A percentile compares a stretch with the other conserved stretches of the same genome.
These are phyloP conservation scores for Halocynthia roretzi DNA, from an alignment of 23 tunicate genomes.

Conservation along the genomic window DNA sequence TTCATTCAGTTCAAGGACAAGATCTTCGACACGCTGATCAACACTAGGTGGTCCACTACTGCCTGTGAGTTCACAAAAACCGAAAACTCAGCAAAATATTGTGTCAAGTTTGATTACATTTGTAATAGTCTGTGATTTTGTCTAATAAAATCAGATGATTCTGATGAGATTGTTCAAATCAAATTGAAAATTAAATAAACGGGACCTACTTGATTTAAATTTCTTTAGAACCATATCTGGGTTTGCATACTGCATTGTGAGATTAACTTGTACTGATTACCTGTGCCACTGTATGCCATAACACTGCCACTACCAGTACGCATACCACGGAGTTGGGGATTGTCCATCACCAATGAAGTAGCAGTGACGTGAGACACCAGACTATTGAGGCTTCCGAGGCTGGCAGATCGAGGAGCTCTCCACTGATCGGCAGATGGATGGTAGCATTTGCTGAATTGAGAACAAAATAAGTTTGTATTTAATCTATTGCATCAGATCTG, in stretches of 20 bases:
- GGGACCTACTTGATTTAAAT: too few relatives aligned
- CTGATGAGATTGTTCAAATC: too few relatives aligned
- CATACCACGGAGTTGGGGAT: constrained; percentile 6
- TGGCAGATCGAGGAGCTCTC: constrained; percentile 19
- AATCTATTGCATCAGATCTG: neutral
- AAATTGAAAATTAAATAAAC: too few relatives aligned
- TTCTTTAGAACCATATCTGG: too few relatives aligned
- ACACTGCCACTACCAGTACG: constrained; percentile 6
- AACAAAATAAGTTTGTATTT: neutral
- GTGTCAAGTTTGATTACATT: neutral
- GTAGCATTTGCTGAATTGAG: constrained; percentile 8
- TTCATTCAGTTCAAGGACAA: constrained; percentile 81
- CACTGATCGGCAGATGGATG: constrained; percentile 8
- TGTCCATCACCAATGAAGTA: constrained; percentile 7
- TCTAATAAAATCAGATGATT: too few relatives aligned
- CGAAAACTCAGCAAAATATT: neutral
- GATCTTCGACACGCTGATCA: constrained; percentile 78
- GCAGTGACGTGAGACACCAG: constrained; percentile 16
- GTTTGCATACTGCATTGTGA: too few relatives aligned
- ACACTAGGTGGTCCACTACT: constrained; percentile 69
- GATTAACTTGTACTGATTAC: too few relatives aligned
- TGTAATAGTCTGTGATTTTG: neutral
- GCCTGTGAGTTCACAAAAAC: constrained; percentile 13
- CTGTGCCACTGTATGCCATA: neutral
- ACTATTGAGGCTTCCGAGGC: constrained; percentile 14